Conservation (phyloP, 2,797 vertebrate species). For the Lepilemur ruficaudatus region DNA sequence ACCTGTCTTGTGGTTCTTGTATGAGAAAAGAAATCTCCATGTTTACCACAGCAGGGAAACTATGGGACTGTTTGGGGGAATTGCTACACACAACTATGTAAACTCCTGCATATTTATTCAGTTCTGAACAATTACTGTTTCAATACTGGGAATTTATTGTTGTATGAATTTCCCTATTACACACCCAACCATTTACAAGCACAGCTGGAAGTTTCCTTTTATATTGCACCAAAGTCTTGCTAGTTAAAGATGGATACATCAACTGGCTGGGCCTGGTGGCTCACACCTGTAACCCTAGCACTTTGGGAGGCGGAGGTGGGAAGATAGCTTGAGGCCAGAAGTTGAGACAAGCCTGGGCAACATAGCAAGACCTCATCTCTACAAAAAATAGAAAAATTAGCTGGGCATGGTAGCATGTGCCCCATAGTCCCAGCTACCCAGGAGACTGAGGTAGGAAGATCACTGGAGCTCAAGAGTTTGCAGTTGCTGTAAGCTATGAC, state of each 20-base stretch:
- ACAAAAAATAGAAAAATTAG: neutral
- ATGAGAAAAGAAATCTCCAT: conserved; percentile 60
- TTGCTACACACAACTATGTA: neutral
- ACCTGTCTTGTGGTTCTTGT: conserved; percentile 5
- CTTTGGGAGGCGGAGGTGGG: neutral
- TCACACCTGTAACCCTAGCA: neutral
- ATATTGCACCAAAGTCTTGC: neutral
- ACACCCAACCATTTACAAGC: neutral
- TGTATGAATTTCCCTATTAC: conserved; percentile 13
- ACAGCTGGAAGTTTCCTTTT: conserved; percentile 3
- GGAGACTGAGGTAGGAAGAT: neutral
- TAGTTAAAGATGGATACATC: neutral
- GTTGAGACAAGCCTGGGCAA: neutral
- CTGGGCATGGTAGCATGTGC: neutral
- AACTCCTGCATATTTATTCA: neutral
- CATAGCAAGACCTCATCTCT: neutral
- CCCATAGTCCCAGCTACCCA: neutral
- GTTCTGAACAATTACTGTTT: conserved; percentile 31
- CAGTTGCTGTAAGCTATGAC: neutral
- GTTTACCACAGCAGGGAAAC: neutral
- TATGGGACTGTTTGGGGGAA: neutral
- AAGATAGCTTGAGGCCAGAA: neutral
- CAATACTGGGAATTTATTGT: neutral
- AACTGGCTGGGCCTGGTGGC: neutral
- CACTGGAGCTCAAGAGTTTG: neutral